A percentile compares a stretch with the other conserved stretches of the same genome.
Evolutionary conservation across 1,140 invertebrate genomes (phyloP).

Genomic region (Phthorimaea operculella): DNA sequence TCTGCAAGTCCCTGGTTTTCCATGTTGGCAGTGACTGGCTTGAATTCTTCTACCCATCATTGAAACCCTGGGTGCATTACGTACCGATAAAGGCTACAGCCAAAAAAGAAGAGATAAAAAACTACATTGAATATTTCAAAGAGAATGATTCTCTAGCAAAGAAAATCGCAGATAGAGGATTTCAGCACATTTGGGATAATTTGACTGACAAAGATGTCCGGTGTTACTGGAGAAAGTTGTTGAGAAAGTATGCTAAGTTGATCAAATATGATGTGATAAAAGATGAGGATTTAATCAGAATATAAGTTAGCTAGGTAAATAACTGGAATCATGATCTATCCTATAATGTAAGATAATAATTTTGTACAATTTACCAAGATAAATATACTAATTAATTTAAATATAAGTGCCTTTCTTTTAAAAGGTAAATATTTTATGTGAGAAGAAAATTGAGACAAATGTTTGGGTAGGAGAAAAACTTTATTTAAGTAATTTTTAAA

Average conservation of each 20-base stretch:
- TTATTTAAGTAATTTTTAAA: background rate
- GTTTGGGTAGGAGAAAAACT: background rate
- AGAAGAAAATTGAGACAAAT: background rate
- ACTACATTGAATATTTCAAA: conserved; percentile 82
- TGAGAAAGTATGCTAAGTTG: conserved; percentile 82
- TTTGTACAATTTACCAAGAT: too few relatives aligned
- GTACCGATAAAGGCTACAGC: conserved; percentile 85
- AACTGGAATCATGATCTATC: too few relatives aligned
- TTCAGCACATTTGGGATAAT: conserved; percentile 85
- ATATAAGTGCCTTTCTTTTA: too few relatives aligned
- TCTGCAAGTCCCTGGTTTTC: conserved; percentile 95
- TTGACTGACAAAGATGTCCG: conserved; percentile 84
- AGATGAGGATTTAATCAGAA: conserved; percentile 69
- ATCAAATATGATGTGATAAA: conserved; percentile 75
- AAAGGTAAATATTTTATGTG: too few relatives aligned
- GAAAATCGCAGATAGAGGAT: conserved; percentile 86
- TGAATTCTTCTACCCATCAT: conserved; percentile 93
- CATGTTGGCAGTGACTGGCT: conserved; percentile 95
- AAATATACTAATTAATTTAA: too few relatives aligned
- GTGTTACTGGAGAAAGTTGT: conserved; percentile 89
- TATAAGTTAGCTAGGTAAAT: conserved; percentile 26
- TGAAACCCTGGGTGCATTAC: conserved; percentile 97
- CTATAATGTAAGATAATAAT: too few relatives aligned
- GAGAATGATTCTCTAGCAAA: conserved; percentile 80
- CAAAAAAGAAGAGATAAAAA: conserved; percentile 73